Base-by-base conservation (phyloP, 2,888 invertebrate species). In the Nomada flava region DNA sequence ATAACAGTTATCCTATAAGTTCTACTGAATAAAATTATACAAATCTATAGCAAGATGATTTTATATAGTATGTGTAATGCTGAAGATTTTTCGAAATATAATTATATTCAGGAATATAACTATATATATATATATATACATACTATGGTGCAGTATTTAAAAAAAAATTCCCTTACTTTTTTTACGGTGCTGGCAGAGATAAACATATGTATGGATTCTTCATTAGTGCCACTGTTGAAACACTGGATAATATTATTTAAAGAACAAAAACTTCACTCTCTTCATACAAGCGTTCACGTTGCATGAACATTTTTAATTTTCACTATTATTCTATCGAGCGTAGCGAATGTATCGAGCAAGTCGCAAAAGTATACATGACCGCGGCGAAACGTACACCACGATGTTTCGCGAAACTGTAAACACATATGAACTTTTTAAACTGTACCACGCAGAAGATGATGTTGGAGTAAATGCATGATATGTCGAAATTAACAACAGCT, bases 391-490 rank as follows among this genome's bases (percentile, higher is more conserved):
- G 50, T 70, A 36, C 76, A 73, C 62, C 60, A 65, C 80, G 60
- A 65, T 76, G 60, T 69, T 70, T 62, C 82, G 77, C 72, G 64
- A 69, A 85, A 85, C 79, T 71, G 79, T 87, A 86, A 87, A 87
- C 86, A 86, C 79, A 68, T 52, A 50, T 47, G 85, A 82, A 77
- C 72, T 77, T 87, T 86, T 85, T 87, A 79, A 86, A 85, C 64
- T 63, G 53, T 70, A 70, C 29, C 55, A 67, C 57, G 62, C 64
- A 75, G 71, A 65, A 47, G 53, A 83, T 68, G 71, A 78, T 63
- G 68, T 83, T 76, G 62, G 70, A 67, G 74, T 44, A 78, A 78
- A 65, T 65, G 47, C 63, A 55, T 71, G 29, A 62, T 63, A 50
- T 63, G 44, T 59, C 47, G 70, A 60, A 70, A 77, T 60, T 47